Conservation (phyloP, 1,140 invertebrate genomes). For the Orussus abietinus region DNA sequence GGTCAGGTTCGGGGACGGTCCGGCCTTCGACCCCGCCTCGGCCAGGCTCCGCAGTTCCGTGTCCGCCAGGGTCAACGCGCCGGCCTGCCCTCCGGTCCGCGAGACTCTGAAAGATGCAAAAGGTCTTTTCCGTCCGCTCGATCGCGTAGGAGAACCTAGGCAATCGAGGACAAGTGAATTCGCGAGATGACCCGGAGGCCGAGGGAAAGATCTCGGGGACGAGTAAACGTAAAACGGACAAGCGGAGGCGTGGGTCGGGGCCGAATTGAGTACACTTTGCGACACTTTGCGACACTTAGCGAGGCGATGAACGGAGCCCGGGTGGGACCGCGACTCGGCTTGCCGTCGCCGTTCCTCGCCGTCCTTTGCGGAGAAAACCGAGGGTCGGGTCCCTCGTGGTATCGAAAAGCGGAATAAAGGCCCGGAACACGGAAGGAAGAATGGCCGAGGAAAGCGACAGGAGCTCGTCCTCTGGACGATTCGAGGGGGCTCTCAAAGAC, state of each 20-base stretch:
- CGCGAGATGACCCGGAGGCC: too few relatives aligned
- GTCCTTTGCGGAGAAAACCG: too few relatives aligned
- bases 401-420: background rate
- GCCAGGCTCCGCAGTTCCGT: slow-evolving; percentile 56
- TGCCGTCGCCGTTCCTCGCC: too few relatives aligned
- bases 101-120: slow-evolving; percentile 65
- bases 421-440: slow-evolving; percentile 6
- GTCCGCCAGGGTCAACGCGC: slow-evolving; percentile 62
- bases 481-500: slow-evolving; percentile 22
- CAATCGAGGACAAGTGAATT: too few relatives aligned
- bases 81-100: slow-evolving; percentile 61
- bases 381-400: too few relatives aligned
- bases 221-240: too few relatives aligned
- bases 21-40: slow-evolving; percentile 27
- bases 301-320: background rate
- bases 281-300: too few relatives aligned
- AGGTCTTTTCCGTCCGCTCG: too few relatives aligned
- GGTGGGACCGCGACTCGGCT: too few relatives aligned
- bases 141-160: too few relatives aligned
- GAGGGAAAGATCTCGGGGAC: too few relatives aligned
- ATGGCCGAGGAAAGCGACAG: slow-evolving; percentile 20
- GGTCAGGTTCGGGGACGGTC: slow-evolving; percentile 8
- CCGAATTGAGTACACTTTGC: background rate
- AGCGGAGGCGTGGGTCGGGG: too few relatives aligned
- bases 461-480: slow-evolving; percentile 3